These are phyloP conservation scores for Erpetoichthys calabaricus DNA, from an alignment of 2,797 vertebrate species.

Conservation along the genomic window DNA sequence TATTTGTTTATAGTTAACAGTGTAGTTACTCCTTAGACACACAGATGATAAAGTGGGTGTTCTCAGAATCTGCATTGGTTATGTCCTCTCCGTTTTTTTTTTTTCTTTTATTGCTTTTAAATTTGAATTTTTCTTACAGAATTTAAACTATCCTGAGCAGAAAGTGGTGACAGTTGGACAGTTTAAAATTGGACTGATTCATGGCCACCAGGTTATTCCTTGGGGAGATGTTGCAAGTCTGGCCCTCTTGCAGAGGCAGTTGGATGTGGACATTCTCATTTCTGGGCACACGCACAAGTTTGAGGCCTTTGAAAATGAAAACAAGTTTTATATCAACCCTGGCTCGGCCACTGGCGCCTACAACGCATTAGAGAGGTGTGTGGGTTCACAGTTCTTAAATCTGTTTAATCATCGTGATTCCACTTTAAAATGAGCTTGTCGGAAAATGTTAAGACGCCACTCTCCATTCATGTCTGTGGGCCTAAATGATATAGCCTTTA, in stretches of 20 bases:
- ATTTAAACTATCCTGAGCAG: conserved; percentile 94
- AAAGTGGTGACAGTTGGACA: conserved; percentile 97
- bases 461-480: no score
- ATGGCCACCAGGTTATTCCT: conserved; percentile 93
- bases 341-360: conserved; percentile 95
- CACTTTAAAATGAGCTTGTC: background rate
- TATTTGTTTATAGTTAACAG: no score
- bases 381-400: background rate
- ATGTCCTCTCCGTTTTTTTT: no score
- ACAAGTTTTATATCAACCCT: conserved; percentile 98
- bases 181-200: conserved; percentile 95
- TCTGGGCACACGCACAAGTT: conserved; percentile 97
- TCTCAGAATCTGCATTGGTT: no score
- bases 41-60: no score
- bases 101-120: no score
- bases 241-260: conserved; percentile 85
- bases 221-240: conserved; percentile 97
- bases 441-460: no score
- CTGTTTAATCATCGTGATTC: background rate
- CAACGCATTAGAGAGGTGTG: conserved; percentile 83
- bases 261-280: conserved; percentile 97
- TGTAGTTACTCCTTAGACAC: no score
- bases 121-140: conserved; percentile 39
- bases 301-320: conserved; percentile 95
- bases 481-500: no score